Conservation (phyloP, 2,113 vertebrate genomes). For the Casuarius casuarius region DNA sequence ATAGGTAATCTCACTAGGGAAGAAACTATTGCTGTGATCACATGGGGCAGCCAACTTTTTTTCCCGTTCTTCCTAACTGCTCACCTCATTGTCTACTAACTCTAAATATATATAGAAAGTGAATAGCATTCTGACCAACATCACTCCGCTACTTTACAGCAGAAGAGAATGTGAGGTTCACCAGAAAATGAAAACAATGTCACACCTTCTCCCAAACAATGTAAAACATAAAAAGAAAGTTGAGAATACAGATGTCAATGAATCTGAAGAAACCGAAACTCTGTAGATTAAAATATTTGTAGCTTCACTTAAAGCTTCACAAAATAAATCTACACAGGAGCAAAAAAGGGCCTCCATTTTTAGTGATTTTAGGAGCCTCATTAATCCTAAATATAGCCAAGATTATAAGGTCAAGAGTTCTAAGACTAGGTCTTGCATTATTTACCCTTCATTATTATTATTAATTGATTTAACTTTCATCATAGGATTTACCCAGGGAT, state of each 20-base stretch:
- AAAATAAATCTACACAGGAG: background rate
- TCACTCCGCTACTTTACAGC: background rate
- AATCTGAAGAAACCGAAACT: background rate
- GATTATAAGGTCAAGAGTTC: background rate
- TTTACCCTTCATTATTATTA: background rate
- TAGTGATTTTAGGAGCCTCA: background rate
- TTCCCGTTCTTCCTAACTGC: background rate
- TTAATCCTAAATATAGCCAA: background rate
- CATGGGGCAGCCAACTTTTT: background rate
- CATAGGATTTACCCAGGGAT: background rate
- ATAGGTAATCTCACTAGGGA: background rate
- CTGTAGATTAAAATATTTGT: background rate
- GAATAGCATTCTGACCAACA: background rate
- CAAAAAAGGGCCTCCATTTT: background rate
- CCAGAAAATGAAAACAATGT: background rate
- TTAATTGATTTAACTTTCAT: conserved; percentile 5
- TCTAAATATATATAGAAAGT: background rate
- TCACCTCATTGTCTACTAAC: background rate
- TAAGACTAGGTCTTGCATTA: background rate
- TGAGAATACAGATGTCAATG: background rate
- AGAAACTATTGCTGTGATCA: background rate
- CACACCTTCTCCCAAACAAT: background rate
- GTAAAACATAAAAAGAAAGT: background rate
- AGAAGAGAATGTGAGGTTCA: background rate
- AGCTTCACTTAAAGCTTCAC: background rate